A percentile compares a stretch with the other conserved stretches of the same genome.
Conservation (phyloP, 2,888 invertebrate species). For the Sarcophaga carnaria region DNA sequence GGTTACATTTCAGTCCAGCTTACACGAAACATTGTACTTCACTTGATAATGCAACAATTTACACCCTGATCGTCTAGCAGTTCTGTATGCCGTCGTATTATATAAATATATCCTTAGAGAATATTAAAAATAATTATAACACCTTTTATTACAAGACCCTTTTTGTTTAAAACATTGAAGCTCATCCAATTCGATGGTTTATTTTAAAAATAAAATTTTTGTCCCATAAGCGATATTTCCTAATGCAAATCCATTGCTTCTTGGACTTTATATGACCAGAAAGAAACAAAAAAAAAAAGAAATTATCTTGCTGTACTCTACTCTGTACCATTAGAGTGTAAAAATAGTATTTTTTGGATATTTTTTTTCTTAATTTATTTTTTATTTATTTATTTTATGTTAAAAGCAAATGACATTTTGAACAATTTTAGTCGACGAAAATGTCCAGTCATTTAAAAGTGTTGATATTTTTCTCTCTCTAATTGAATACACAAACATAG, state of each 20-base stretch:
- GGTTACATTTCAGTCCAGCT: too few relatives aligned
- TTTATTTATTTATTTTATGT: conserved; percentile 69
- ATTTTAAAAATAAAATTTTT: conserved; percentile 63
- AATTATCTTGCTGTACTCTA: conserved; percentile 34
- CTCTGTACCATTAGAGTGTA: conserved; percentile 7
- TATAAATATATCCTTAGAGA: too few relatives aligned
- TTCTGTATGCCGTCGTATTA: too few relatives aligned
- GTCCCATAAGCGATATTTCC: conserved; percentile 63
- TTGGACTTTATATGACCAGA: conserved; percentile 23
- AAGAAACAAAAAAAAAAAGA: background rate
- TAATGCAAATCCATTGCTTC: conserved; percentile 66
- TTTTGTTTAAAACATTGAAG: conserved; percentile 48
- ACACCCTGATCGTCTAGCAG: too few relatives aligned
- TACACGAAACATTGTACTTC: too few relatives aligned
- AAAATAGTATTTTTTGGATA: conserved; percentile 64
- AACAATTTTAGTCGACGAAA: conserved; percentile 52
- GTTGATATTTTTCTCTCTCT: background rate
- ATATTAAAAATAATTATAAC: background rate
- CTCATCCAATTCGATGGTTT: conserved; percentile 60
- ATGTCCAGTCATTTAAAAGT: conserved; percentile 67
- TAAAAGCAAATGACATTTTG: conserved; percentile 71
- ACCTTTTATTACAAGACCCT: conserved; percentile 13
- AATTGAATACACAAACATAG: conserved; percentile 32
- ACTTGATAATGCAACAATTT: too few relatives aligned
- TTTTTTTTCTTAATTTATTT: conserved; percentile 65